Evolutionary conservation across 2,113 vertebrate species (phyloP), one percentile per base, ranked within the genome.

Genomic region (Phalacrocorax brasilianus): DNA sequence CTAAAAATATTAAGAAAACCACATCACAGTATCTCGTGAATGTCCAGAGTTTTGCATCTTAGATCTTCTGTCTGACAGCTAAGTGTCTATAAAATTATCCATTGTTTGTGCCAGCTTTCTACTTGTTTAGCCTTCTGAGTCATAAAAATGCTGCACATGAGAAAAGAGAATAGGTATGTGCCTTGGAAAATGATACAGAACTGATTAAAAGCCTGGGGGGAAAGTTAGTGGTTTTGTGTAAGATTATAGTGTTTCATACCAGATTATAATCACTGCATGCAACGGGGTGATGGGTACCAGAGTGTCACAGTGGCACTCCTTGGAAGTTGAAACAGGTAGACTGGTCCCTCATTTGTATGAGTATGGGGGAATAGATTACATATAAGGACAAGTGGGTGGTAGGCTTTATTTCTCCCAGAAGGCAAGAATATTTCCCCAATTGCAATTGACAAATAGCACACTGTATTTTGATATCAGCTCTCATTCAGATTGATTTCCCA

Each of bases 1-100:
- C 65, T 88, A 91, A 95, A 88, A 95, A 80, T 92, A 77, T 44
- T 71, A 53, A 53, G 30, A 84, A 93, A 90, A 90, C 30, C 38
- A 59, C 42, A 81, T 61, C 23, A 85, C 3, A 2, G 19, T 33
- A 77, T 68, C 50, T 68, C 30, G 24, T 59, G 21, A 66, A 70
- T 40, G 62, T 84, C 87, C 94, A 55, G 88, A 93, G 63, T 83
- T 90, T 89, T 89, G 44, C 65, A 72, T 88, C 72, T 75, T 62
- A 89, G 44, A 70, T 89, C 83, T 82, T n/a, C 62, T 76, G 12
- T 42, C 81, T 95, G 88, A 93, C 85, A 94, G 81, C 58, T 53
- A 30, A 93, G 74, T 59, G 72, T 70, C 73, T 77, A 63, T 91
- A 62, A 40, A 74, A 73, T 84, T 91, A 80, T 58, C n/a, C 30